A percentile compares a stretch with the other conserved stretches of the same genome.
Conservation (phyloP, 2,113 vertebrate species). For the Galemys pyrenaicus region DNA sequence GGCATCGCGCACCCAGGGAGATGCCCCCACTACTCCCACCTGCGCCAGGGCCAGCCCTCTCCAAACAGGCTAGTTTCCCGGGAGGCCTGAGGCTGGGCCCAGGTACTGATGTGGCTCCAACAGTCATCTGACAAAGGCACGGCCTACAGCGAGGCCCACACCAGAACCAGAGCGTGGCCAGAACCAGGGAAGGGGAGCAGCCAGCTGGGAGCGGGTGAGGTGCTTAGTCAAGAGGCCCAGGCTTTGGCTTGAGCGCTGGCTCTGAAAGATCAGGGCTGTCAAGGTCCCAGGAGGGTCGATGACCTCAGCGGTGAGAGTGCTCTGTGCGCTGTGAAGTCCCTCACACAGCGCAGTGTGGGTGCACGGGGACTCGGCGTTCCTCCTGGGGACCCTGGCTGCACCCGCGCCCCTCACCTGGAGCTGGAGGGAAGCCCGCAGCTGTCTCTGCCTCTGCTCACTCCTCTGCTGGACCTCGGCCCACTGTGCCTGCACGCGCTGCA, state of each 20-base stretch:
- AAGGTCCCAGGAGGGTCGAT: background rate
- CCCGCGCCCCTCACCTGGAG: slow-evolving; percentile 86
- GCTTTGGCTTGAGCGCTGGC: too few relatives aligned
- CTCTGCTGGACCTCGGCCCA: slow-evolving; percentile 84
- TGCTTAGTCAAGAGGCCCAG: background rate
- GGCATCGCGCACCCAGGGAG: background rate
- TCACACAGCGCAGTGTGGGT: fast-evolving
- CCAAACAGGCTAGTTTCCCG: background rate
- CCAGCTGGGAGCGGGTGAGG: background rate
- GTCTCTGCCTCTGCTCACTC: slow-evolving; percentile 83
- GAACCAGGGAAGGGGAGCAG: fast-evolving
- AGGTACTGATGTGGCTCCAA: background rate
- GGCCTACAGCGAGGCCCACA: background rate
- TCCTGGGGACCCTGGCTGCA: fast-evolving
- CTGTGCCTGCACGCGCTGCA: slow-evolving; percentile 74
- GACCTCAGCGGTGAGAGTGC: fast-evolving
- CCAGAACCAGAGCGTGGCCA: background rate
- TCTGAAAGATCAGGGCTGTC: background rate
- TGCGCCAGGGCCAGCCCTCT: background rate
- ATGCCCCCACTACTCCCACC: background rate
- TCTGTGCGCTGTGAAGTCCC: background rate
- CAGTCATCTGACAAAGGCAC: background rate
- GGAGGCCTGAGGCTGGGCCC: background rate
- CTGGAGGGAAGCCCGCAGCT: slow-evolving; percentile 87
- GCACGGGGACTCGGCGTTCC: too few relatives aligned